Evolutionary conservation across 2,888 invertebrate genomes (phyloP).

Genomic region (Protonemura montana): DNA sequence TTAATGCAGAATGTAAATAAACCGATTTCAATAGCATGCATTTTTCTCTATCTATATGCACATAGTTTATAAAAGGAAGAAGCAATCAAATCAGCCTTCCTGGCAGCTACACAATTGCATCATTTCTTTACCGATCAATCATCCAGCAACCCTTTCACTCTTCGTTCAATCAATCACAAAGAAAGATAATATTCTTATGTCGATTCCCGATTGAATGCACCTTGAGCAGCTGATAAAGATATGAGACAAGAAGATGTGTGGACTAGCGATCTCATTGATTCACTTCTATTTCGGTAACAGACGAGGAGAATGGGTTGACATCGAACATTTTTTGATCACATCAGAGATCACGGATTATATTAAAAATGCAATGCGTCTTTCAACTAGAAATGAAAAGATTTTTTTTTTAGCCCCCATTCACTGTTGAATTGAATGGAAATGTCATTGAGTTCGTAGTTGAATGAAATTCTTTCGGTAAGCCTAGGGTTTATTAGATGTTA

Average conservation of each 20-base stretch:
- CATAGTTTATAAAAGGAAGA: no score
- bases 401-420: not conserved
- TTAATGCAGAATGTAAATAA: no score
- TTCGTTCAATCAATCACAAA: not conserved
- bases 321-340: not conserved
- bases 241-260: not conserved
- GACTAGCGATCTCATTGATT: not conserved
- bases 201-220: not conserved
- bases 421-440: not conserved
- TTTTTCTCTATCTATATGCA: no score
- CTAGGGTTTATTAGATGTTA: no score
- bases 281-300: not conserved
- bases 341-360: not conserved
- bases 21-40: no score
- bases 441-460: not conserved
- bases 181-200: not conserved
- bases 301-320: not conserved
- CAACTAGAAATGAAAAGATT: not conserved
- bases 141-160: not conserved
- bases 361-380: not conserved
- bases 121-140: not conserved
- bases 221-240: not conserved
- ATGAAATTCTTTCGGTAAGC: not conserved
- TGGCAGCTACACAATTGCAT: not conserved
- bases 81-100: not conserved